A percentile compares a stretch with the other conserved stretches of the same genome.
phyloP scores from a whole-genome alignment of 2,888 invertebrate species.

The Archips crataeganus region DNA sequence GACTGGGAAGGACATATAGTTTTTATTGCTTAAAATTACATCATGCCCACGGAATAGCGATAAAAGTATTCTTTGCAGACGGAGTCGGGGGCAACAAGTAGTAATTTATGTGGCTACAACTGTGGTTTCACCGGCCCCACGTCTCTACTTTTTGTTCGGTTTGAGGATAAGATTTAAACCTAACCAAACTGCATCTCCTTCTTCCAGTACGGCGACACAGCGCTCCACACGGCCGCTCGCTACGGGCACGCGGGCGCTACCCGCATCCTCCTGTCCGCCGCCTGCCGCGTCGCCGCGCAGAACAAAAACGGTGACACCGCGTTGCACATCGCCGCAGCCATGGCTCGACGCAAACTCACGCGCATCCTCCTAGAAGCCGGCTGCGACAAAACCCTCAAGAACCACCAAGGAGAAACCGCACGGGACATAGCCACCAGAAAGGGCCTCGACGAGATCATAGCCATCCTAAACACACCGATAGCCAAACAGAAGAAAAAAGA shows the following conservation, averaged over 20 bases:
- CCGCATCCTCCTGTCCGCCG: constrained; percentile 96
- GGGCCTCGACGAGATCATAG: constrained; percentile 93
- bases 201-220: constrained; percentile 96
- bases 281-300: constrained; percentile 93
- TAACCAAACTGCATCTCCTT: background rate
- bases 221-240: constrained; percentile 96
- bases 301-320: constrained; percentile 99
- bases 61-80: too few relatives aligned
- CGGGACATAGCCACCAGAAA: constrained; percentile 95
- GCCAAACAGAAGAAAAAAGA: constrained; percentile 78
- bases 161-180: too few relatives aligned
- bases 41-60: too few relatives aligned
- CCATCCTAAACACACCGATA: constrained; percentile 88
- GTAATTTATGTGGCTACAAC: too few relatives aligned
- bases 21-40: too few relatives aligned
- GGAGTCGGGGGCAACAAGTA: background rate
- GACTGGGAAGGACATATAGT: too few relatives aligned
- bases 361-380: constrained; percentile 95
- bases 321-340: constrained; percentile 96
- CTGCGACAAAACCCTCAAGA: constrained; percentile 88
- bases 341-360: constrained; percentile 96
- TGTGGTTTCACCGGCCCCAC: too few relatives aligned
- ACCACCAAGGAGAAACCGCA: constrained; percentile 96
- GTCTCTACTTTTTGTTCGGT: too few relatives aligned
- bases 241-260: constrained; percentile 99